Base-by-base conservation (phyloP, 1,140 invertebrate species). In the Sarcophaga peregrina region DNA sequence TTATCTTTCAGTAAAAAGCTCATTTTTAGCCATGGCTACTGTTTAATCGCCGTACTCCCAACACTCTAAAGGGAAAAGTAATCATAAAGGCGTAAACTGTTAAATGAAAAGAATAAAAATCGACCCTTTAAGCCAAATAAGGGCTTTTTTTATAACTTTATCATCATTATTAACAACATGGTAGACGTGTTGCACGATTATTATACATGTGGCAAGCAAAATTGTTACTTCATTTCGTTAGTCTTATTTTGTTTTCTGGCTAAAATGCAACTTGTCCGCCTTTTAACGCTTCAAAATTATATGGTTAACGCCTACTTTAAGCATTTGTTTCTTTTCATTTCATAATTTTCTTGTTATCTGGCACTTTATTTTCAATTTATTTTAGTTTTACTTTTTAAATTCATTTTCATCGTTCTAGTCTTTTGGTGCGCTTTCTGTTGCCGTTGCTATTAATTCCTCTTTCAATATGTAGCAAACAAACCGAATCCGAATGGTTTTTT, bases 211-310 rank as follows among this genome's bases (percentile, higher is more conserved):
- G 17, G 25, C 25, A 68, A 20, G 8, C n/a, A 68, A 68, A 68
- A 68, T 68, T 68, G 62, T 68, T n/a, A 20, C n/a, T 37, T 68
- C 20, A 68, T 68, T 68, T 68, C 25, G 6, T 68, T 68, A 7
- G 10, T 68, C n/a, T 6, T 13, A n/a, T 58, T 13, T 6, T 58
- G 11, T 58, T 58, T 58, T 58, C 54, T n/a, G 15, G 62, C 20
- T 20, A 37, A 68, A 68, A 8, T 68, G 10, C n/a, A 68, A 68
- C 62, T 37, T 68, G 62, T 68, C 62, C 62, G 62, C 62, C 62
- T 25, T 78, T 78, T 78, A 52, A 78, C 75, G 75, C 75, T 78
- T 78, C 47, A 78, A 78, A 78, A 78, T 78, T 78, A 78, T 78
- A 78, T 78, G 75, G 75, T 78, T 48, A 20, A 78, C 75, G 75